phyloP scores from a whole-genome alignment of 2,113 vertebrate species.

The Mesoclemmys tuberculata region DNA sequence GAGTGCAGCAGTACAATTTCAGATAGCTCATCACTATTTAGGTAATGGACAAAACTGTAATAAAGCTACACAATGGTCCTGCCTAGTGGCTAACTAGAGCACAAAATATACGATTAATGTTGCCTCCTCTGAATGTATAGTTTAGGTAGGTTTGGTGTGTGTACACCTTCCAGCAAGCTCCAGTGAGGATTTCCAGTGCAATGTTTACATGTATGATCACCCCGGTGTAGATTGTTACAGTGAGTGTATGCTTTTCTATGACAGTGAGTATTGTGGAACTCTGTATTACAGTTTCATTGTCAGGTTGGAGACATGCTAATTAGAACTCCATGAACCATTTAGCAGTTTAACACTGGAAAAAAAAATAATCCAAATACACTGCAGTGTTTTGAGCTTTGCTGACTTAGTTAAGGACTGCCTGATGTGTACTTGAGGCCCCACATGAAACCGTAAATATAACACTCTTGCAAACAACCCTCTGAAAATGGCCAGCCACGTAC shows the following conservation, averaged over 20 bases:
- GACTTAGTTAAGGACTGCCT: neutral
- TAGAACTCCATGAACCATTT: neutral
- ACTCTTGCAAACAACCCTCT: neutral
- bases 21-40: too few relatives aligned
- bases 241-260: neutral
- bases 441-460: neutral
- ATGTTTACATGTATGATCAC: neutral
- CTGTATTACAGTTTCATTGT: neutral
- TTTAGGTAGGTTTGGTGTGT: neutral
- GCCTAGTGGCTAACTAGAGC: neutral
- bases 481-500: neutral
- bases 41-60: neutral
- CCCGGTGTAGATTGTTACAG: neutral
- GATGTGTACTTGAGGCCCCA: neutral
- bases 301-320: neutral
- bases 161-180: too few relatives aligned
- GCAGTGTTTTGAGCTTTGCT: neutral
- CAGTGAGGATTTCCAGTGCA: neutral
- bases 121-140: neutral
- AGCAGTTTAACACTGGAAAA: neutral
- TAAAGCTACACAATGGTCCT: conserved; percentile 2
- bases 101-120: neutral
- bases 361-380: neutral
- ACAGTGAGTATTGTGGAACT: neutral
- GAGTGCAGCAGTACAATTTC: too few relatives aligned